Conservation (phyloP, 2,888 invertebrate genomes). For the Gonocerus acuteangulatus region DNA sequence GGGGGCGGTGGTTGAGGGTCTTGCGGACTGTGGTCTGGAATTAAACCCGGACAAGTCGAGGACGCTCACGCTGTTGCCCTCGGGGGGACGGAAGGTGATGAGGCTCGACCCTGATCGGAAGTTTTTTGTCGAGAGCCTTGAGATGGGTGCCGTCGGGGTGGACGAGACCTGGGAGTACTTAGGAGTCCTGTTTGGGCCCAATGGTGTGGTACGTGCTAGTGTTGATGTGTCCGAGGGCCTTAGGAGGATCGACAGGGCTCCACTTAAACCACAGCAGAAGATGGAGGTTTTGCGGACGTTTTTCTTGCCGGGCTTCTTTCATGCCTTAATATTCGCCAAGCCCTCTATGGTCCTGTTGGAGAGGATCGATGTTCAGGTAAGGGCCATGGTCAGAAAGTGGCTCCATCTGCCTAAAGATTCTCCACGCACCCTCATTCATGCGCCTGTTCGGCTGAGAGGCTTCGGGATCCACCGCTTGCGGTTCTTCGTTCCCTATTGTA, state of each 20-base stretch:
- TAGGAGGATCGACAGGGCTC: not conserved
- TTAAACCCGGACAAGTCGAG: not conserved
- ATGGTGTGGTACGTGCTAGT: not conserved
- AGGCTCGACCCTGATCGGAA: not conserved
- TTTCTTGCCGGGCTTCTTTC: not conserved
- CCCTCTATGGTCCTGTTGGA: conserved; percentile 8
- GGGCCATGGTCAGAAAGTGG: conserved; percentile 39
- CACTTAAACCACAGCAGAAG: conserved; percentile 32
- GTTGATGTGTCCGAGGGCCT: not conserved
- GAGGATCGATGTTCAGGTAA: conserved; percentile 40
- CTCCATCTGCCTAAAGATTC: conserved; percentile 40
- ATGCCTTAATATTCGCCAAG: not conserved
- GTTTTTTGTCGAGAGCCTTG: not conserved
- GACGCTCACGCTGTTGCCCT: not conserved
- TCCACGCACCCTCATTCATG: conserved; percentile 41
- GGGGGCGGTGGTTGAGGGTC: not conserved
- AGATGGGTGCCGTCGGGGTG: not conserved
- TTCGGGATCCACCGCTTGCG: conserved; percentile 31
- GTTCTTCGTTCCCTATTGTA: conserved; percentile 13
- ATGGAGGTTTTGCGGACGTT: not conserved
- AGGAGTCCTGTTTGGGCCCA: not conserved
- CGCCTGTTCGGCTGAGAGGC: conserved; percentile 38
- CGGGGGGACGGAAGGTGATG: not conserved
- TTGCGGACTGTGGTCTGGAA: not conserved
- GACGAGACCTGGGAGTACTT: not conserved